Conservation (phyloP, 2,113 vertebrate genomes). For the Donacobius atricapilla region DNA sequence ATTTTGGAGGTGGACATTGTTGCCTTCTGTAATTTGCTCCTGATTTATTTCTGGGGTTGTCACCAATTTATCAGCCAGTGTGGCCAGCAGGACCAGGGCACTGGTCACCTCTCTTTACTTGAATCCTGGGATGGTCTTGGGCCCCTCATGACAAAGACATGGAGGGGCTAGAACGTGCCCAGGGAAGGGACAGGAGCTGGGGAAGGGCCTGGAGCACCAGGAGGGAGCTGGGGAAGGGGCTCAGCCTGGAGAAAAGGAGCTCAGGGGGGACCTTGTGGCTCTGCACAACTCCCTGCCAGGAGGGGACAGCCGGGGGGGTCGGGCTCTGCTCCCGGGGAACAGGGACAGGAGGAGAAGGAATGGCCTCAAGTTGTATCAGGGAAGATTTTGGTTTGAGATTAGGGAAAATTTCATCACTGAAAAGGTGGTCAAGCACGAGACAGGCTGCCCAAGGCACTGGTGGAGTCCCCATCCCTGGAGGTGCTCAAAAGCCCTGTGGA, state of each 20-base stretch:
- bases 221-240: background rate
- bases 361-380: fast-evolving
- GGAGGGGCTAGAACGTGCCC: fast-evolving
- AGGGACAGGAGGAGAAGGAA: background rate
- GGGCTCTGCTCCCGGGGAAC: background rate
- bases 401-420: background rate
- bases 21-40: background rate
- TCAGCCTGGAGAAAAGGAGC: background rate
- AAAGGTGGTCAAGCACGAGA: background rate
- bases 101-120: background rate
- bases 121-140: background rate
- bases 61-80: background rate
- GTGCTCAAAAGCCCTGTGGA: background rate
- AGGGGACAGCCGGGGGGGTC: background rate
- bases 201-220: fast-evolving
- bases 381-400: background rate
- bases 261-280: background rate
- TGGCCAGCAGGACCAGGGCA: background rate
- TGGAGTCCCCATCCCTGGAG: background rate
- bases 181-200: fast-evolving
- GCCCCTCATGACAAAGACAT: background rate
- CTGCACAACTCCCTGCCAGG: background rate
- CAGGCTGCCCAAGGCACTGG: background rate
- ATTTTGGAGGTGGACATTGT: background rate
- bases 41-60: background rate